These are phyloP conservation scores for Chunga burmeisteri DNA, from an alignment of 2,113 vertebrate genomes.

Conservation along the genomic window DNA sequence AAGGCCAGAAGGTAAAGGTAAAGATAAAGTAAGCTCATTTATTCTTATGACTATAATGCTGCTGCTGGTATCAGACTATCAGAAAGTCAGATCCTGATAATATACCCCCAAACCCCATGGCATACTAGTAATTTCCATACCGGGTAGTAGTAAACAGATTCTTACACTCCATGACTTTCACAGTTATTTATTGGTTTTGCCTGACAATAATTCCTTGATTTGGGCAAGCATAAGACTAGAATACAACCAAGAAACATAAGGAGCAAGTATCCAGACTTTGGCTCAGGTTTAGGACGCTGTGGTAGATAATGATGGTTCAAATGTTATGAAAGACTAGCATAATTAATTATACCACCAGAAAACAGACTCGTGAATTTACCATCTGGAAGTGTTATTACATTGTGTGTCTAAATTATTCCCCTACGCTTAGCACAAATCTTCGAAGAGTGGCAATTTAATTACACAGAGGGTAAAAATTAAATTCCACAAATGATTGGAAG, in stretches of 20 bases:
- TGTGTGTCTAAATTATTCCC: neutral
- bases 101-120: neutral
- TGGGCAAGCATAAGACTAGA: neutral
- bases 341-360: conserved; percentile 28
- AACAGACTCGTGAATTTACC: neutral
- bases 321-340: neutral
- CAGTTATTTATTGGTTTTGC: neutral
- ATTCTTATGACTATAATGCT: neutral
- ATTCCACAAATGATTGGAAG: neutral
- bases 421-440: neutral
- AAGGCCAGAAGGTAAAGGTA: neutral
- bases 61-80: neutral
- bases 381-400: conserved; percentile 5
- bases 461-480: neutral
- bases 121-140: neutral
- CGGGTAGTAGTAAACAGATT: neutral
- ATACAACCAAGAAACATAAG: neutral
- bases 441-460: conserved; percentile 4
- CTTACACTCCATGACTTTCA: neutral
- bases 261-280: neutral
- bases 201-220: neutral
- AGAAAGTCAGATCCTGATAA: neutral
- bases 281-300: neutral
- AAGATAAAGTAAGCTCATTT: neutral
- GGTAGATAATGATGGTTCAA: neutral